phyloP scores from a whole-genome alignment of 2,113 vertebrate genomes.

The Balaenoptera acutorostrata region DNA sequence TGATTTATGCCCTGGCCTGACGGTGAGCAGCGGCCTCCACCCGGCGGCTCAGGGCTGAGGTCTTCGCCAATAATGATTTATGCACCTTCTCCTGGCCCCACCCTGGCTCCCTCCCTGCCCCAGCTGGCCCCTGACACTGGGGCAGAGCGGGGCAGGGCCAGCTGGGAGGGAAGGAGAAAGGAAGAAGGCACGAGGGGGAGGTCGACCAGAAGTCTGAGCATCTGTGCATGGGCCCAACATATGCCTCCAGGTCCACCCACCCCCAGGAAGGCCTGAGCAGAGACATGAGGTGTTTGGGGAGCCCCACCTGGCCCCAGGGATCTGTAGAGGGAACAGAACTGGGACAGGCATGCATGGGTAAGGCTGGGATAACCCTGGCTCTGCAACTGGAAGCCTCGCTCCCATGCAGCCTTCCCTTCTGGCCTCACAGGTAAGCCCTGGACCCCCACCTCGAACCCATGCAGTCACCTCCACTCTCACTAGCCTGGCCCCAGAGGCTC shows the following conservation, averaged over 20 bases:
- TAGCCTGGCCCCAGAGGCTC: background rate
- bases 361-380: background rate
- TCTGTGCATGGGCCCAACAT: background rate
- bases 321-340: background rate
- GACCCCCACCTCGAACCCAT: background rate
- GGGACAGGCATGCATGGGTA: background rate
- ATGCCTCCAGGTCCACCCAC: background rate
- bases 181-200: background rate
- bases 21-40: conserved; percentile 87
- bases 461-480: background rate
- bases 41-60: conserved; percentile 91
- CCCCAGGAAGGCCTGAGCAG: background rate
- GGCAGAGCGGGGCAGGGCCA: background rate
- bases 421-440: background rate
- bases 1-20: conserved; percentile 99
- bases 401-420: background rate
- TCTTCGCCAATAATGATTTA: conserved; percentile 99
- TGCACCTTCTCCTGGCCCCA: conserved; percentile 83
- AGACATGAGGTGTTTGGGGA: background rate
- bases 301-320: background rate
- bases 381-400: background rate
- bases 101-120: conserved; percentile 62
- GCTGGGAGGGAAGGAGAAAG: background rate
- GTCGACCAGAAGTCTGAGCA: background rate
- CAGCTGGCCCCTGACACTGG: conserved; percentile 47